A percentile compares a stretch with the other conserved stretches of the same genome.
phyloP scores from a whole-genome alignment of 2,113 vertebrate genomes.

The Erythrolamprus reginae region DNA sequence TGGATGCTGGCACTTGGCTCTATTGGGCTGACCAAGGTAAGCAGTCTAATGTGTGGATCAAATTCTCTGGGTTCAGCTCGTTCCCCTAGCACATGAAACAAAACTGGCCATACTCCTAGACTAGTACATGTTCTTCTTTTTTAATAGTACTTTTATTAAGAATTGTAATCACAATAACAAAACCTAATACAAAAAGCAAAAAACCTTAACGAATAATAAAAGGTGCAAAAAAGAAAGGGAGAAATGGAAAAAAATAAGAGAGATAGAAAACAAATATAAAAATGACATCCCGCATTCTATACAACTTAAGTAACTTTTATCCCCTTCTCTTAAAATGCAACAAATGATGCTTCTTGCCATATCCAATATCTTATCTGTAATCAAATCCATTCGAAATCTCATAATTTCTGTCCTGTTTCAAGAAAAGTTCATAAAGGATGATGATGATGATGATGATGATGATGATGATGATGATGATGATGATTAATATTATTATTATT shows the following conservation, averaged over 20 bases:
- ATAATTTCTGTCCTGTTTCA: not conserved
- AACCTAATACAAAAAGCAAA: not conserved
- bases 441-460: no score
- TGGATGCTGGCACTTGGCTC: slow-evolving; percentile 61
- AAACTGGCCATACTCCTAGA: not conserved
- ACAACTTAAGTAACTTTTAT: not conserved
- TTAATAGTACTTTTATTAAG: not conserved
- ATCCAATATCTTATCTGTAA: not conserved
- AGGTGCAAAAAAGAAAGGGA: no score
- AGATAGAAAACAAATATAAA: not conserved
- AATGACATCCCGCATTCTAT: not conserved
- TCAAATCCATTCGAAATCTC: not conserved
- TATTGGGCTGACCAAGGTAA: slow-evolving; percentile 87
- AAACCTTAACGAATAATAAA: not conserved
- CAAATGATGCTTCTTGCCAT: not conserved
- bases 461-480: no score
- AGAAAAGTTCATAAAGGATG: not conserved
- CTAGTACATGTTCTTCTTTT: not conserved
- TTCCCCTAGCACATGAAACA: not conserved
- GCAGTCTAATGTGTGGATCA: not conserved
- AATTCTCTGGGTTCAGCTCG: not conserved
- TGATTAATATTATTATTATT: no score
- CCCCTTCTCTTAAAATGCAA: not conserved
- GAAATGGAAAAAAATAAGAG: not conserved
- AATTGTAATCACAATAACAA: not conserved